Evolutionary conservation across 1,140 invertebrate genomes (phyloP), one percentile per base, ranked within the genome.

Genomic region (Musca vetustissima): DNA sequence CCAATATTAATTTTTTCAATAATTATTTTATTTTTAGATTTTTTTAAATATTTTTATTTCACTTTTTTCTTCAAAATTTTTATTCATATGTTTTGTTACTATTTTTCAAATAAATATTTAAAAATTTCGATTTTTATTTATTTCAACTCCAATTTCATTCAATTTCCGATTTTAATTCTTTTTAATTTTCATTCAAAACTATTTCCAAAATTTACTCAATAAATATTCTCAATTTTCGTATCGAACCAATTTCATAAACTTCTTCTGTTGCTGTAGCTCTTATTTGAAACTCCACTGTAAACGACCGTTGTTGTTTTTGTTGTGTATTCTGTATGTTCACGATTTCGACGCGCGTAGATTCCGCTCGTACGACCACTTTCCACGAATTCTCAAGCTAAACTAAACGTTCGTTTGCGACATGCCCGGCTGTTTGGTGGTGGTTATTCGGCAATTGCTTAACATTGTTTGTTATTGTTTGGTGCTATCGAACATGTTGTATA

Each of bases 361-460:
- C 57, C 57, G 57, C 36, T 43, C n/a, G 4, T 43, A 11, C 57
- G 36, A 61, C 57, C 57, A 19, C 19, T 61, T 61, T 61, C 57
- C 57, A 61, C 57, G 57, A 61, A 61, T 19, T 61, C 28, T 19
- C 28, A 61, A 61, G 7, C 15, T 61, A 19, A 21, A 61, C 57
- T 61, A 61, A 61, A 25, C 17, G 57, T 61, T 43, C 24, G 55
- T 28, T 9, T 59, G 25, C 24, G 14, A 61, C n/a, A 43, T 55
- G 13, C 49, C 28, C 28, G 28, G 28, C 3, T 32, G 28, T 4
- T 32, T 32, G 28, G 28, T 28, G 28, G 28, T 28, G 28, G 11
- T 43, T 43, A 11, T 43, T 43, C 36, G 36, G 36, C 36, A 43
- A 43, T 43, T 4, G 6, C 36, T 13, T 32, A 4, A 43, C 6